These are phyloP conservation scores for Molossus alvarezi DNA, from an alignment of 2,797 vertebrate species.

Conservation along the genomic window DNA sequence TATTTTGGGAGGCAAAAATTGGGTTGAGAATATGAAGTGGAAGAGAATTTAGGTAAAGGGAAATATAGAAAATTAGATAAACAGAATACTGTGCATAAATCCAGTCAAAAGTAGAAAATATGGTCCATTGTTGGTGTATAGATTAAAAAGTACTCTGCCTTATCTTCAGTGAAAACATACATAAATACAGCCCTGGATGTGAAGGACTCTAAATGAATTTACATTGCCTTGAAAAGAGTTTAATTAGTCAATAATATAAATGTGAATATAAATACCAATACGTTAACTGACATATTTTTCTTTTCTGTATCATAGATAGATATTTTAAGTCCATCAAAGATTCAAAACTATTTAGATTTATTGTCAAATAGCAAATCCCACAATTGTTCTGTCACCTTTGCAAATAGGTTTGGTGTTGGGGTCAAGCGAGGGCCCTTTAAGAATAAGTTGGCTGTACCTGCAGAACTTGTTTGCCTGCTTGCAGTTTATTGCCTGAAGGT, in stretches of 20 bases:
- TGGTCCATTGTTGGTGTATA: background rate
- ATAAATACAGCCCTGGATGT: background rate
- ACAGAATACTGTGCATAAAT: background rate
- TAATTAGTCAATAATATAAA: background rate
- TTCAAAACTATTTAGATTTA: background rate
- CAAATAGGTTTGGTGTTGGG: no score
- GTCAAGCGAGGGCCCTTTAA: no score
- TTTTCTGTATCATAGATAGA: background rate
- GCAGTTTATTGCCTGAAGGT: no score
- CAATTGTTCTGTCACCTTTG: background rate
- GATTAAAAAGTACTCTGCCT: background rate
- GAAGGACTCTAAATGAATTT: background rate
- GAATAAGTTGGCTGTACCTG: no score
- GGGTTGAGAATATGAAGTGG: background rate
- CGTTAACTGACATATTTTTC: background rate
- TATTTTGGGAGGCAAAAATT: background rate
- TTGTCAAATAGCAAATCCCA: background rate
- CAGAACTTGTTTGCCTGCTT: no score
- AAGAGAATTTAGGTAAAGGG: background rate
- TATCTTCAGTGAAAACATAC: background rate
- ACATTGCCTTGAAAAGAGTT: background rate
- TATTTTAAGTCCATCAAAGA: background rate
- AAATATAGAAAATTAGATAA: background rate
- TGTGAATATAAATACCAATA: background rate
- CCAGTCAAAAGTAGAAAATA: background rate